Base-by-base conservation (phyloP, 2,113 vertebrate species). In the Mirounga angustirostris region DNA sequence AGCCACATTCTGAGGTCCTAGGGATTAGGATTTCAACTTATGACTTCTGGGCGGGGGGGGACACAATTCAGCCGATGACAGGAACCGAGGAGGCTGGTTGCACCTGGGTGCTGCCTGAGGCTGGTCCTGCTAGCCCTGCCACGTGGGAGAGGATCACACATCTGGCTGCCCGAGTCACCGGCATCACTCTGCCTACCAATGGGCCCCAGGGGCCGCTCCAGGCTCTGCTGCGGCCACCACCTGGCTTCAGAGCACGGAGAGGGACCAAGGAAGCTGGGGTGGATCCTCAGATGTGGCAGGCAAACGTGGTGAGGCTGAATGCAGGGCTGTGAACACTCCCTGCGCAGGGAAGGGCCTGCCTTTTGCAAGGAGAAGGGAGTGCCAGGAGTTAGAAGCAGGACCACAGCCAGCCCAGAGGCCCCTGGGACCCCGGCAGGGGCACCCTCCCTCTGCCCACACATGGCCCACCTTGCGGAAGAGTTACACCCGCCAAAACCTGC, bases 111-210 rank as follows among this genome's bases (percentile, higher is more conserved):
- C 67, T 5, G 40, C 71, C 88, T 7, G 50, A 1, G 9, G 56
- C n/a, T 8, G 33, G 6, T 1, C 73, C 74, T 21, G 28, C 50
- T 28, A 61, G 22, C 26, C 19, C 5, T 28, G 40, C 19, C 0
- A 0, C 0, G 18, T 4, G 30, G 12, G 46, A 8, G 1, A 58
- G 58, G 13, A 40, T 2, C 11, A 16, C 3, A 58, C 6, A 24
- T 40, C 5, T 26, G 87, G 40, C 30, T 1, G 1, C 22, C 59
- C 0, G 0, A 5, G 6, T 11, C 14, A 1, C 11, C 71, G 52
- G 6, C 40, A 4, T 6, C 28, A 28, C 46, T 69, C 28, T 54
- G 28, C 24, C 18, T 7, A 21, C 59, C 0, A 26, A 21, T 0
- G 21, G 16, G 18, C 43, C 18, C 24, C 3, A 11, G 63, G 24